Evolutionary conservation across 1,140 invertebrate genomes (phyloP).

Genomic region (Antheraea mylitta): DNA sequence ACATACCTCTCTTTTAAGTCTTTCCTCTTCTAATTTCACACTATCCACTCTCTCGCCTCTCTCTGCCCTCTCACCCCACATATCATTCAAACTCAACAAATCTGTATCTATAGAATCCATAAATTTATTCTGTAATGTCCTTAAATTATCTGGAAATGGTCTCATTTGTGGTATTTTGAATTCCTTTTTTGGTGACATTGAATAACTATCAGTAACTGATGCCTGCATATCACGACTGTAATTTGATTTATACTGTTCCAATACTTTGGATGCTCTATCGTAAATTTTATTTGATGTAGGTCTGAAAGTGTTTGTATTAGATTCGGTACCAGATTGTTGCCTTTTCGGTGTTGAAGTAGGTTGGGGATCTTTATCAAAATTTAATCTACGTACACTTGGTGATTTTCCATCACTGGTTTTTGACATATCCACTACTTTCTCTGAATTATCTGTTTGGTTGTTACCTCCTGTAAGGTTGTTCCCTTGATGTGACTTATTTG

Average conservation of each 20-base stretch:
- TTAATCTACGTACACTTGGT: constrained; percentile 51
- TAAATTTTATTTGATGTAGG: constrained; percentile 66
- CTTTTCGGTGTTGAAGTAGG: constrained; percentile 68
- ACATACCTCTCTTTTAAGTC: constrained; percentile 83
- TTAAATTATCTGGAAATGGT: constrained; percentile 47
- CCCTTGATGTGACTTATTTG: constrained; percentile 28
- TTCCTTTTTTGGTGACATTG: constrained; percentile 45
- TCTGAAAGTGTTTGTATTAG: constrained; percentile 32
- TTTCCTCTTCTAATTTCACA: constrained; percentile 87
- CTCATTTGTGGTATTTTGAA: constrained; percentile 71
- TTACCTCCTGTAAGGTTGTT: constrained; percentile 22
- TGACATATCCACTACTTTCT: not conserved
- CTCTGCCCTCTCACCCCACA: constrained; percentile 76
- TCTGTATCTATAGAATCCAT: constrained; percentile 66
- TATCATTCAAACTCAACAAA: constrained; percentile 76
- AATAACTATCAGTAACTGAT: constrained; percentile 44
- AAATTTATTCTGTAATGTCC: constrained; percentile 40
- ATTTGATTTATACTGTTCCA: constrained; percentile 65
- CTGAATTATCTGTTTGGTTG: not conserved
- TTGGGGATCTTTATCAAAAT: constrained; percentile 66
- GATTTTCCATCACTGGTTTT: constrained; percentile 39
- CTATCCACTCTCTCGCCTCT: constrained; percentile 53
- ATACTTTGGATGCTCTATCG: constrained; percentile 58
- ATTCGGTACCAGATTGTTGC: constrained; percentile 36
- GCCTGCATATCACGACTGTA: constrained; percentile 39